Percentiles rank a stretch among this genome's conserved stretches.
These are phyloP conservation scores for Aplocera efformata DNA, from an alignment of 2,888 invertebrate species.

Conservation along the genomic window DNA sequence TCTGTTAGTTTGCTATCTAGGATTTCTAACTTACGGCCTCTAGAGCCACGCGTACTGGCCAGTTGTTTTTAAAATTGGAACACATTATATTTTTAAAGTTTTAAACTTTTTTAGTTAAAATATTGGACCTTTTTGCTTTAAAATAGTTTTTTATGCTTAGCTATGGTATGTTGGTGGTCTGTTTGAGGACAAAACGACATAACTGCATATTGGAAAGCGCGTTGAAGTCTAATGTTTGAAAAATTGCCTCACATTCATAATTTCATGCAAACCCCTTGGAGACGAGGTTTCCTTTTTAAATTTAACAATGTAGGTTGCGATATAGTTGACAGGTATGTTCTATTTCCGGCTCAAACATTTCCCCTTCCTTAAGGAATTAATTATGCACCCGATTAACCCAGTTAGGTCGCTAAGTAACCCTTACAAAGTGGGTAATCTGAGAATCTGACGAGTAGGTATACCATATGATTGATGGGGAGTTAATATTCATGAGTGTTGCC, in stretches of 20 bases:
- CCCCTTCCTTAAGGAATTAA: constrained; percentile 29
- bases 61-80: constrained; percentile 15
- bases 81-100: background rate
- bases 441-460: constrained; percentile 40
- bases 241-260: no score
- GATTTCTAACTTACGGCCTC: constrained; percentile 29
- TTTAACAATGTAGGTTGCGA: no score
- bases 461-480: constrained; percentile 71
- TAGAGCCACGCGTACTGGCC: constrained; percentile 12
- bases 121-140: no score
- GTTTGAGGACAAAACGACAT: no score
- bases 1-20: constrained; percentile 41
- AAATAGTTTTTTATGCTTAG: no score
- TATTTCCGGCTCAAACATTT: background rate
- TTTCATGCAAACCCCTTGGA: no score
- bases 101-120: no score
- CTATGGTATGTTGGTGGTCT: no score
- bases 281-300: no score
- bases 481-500: constrained; percentile 61
- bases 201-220: no score
- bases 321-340: no score
- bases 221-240: no score
- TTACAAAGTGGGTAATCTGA: constrained; percentile 28
- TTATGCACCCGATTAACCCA: constrained; percentile 52
- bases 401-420: constrained; percentile 31